Base-by-base conservation (phyloP, 2,113 vertebrate species). In the Muntiacus reevesi region DNA sequence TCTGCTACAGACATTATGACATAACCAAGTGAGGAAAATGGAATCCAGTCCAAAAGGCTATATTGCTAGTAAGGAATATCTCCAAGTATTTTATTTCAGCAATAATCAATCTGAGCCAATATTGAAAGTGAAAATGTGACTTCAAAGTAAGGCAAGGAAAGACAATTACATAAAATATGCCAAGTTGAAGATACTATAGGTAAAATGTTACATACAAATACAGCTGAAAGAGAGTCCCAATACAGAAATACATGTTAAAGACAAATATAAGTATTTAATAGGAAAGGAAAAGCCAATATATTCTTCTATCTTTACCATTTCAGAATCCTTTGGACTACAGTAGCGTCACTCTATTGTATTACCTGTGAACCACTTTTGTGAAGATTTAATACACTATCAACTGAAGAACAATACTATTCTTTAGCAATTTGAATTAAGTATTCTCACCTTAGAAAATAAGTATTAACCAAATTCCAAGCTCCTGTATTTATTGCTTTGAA, bases 61-160 rank as follows among this genome's bases (percentile, higher is more conserved):
- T 59, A 97, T 95, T 98, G 96, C 85, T 93, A 95, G 81, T 74
- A 97, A 71, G 23, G 82, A 97, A 88, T 94, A 94, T 97, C 82
- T 88, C 50, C 84, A 91, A 96, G 74, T 52, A 54, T 84, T 97
- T 97, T 96, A 98, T 98, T 98, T 94, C 30, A 92, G 64, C 40
- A 94, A 71, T 43, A 92, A 84, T 94, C 89, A 98, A 94, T 60
- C 45, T 97, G 88, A 97, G 98, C 47, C 67, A 94, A 98, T 71
- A 97, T 9, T 85, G 50, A 94, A 97, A 98, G 33, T 93, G 89
- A 94, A 97, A 97, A 94, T 64, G 52, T 95, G 91, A 97, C 89
- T 85, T 90, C 36, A 91, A 97, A 89, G 96, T 78, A 78, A 96
- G n/a, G 36, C 40, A 97, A 98, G 87, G 17, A 84, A 98, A 96